Evolutionary conservation across 2,113 vertebrate species (phyloP), one percentile per base, ranked within the genome.

Genomic region (Eulemur rufifrons): DNA sequence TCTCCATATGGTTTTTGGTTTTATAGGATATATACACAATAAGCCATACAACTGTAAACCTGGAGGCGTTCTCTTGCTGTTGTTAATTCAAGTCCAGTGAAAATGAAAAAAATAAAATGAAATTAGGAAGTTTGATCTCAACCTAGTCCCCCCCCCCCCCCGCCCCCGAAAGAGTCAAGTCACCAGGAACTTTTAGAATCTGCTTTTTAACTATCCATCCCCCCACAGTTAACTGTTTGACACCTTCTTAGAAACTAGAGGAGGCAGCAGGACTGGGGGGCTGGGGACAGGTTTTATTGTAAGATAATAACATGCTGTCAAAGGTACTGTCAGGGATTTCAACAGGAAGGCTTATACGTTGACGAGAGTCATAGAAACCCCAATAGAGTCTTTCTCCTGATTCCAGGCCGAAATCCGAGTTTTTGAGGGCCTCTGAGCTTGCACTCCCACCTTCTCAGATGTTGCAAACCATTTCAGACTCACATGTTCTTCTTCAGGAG

Each of bases 1-100:
- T 97, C 80, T 95, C 96, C 96, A 97, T 98, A 95, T 96, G 95
- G 95, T 98, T 98, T 98, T 92, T 64, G 3, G 95, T 97, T 98
- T 92, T 98, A 92, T 96, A 96, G 95, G 97, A 96, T 93, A 71
- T 78, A 93, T 86, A 90, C 94, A 96, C 42, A 86, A 96, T 97
- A 98, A 98, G 82, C 93, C 68, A 69, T 29, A 88, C 74, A 98
- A 98, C 83, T 92, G 32, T 89, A 98, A 98, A 97, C 95, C 96
- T 98, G 59, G 87, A 98, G 91, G 94, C 80, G 11, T 95, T 98
- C 92, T 96, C 97, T 95, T 95, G 94, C 54, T 76, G 42, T 78
- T 82, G 94, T 56, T 94, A 91, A 92, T 96, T 96, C 94, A 93
- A 92, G 56, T 54, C 84, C 71, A 32, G 64, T 66, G 87, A 95